These are phyloP conservation scores for Plestiodon gilberti DNA, from an alignment of 2,113 vertebrate species.

Conservation along the genomic window DNA sequence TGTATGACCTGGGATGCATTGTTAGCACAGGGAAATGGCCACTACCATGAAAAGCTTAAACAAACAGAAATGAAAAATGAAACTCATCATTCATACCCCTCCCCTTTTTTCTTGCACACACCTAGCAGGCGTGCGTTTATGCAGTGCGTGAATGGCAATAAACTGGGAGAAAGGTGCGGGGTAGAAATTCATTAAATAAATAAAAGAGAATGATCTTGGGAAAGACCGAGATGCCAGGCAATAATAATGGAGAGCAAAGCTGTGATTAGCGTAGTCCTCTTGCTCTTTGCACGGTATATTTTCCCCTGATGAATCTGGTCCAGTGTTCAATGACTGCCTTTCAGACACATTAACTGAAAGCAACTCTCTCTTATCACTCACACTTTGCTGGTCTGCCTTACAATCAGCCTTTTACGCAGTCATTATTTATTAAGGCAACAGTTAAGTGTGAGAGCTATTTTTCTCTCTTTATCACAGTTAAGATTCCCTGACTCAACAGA, in stretches of 20 bases:
- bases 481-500: background rate
- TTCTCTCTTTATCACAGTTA: background rate
- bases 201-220: background rate
- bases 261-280: background rate
- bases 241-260: background rate
- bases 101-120: too few relatives aligned
- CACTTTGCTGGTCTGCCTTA: constrained; percentile 5
- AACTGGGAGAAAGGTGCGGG: too few relatives aligned
- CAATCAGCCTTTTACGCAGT: background rate
- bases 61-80: too few relatives aligned
- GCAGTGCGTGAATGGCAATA: background rate
- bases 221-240: background rate
- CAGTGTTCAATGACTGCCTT: background rate
- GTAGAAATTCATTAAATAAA: too few relatives aligned
- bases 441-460: background rate
- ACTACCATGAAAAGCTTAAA: too few relatives aligned
- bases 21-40: too few relatives aligned
- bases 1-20: too few relatives aligned
- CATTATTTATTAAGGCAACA: background rate
- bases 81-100: too few relatives aligned
- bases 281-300: background rate
- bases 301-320: background rate
- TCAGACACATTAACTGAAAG: background rate
- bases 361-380: background rate
- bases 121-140: background rate